Conservation (phyloP, 2,113 vertebrate species). For the Pelusios castaneus region DNA sequence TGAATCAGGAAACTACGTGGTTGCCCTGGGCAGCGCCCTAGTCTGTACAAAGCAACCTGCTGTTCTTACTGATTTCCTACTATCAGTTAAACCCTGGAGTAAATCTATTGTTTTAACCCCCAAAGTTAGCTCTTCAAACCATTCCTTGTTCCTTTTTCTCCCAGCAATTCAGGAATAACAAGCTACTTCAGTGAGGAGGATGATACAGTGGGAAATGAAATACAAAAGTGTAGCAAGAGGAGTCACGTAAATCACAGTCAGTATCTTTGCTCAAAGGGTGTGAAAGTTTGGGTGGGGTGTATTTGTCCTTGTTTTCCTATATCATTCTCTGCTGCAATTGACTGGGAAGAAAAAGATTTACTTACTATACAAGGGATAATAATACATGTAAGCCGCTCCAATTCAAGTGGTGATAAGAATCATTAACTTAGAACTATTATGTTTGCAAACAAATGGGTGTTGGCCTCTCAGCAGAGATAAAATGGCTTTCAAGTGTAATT, state of each 20-base stretch:
- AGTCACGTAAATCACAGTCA: neutral
- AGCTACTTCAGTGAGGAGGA: neutral
- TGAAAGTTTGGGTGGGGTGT: neutral
- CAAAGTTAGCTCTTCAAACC: neutral
- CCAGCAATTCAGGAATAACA: neutral
- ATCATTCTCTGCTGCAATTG: neutral
- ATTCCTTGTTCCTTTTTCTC: neutral
- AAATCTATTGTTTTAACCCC: neutral
- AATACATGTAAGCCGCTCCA: neutral
- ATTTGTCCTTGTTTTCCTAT: neutral
- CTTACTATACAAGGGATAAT: neutral
- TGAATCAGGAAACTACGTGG: neutral
- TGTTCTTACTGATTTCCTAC: neutral
- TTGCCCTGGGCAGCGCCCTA: neutral
- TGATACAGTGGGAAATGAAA: neutral
- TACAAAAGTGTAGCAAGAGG: neutral
- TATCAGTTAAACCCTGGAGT: neutral
- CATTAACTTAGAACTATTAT: fast-evolving
- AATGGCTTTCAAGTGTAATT: neutral
- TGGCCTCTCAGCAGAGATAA: neutral
- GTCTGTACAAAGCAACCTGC: neutral
- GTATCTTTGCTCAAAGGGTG: neutral
- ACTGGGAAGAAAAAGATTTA: neutral
- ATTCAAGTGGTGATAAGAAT: neutral
- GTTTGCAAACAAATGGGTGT: neutral